These are phyloP conservation scores for Plusia festucae DNA, from an alignment of 2,888 invertebrate genomes.

Conservation along the genomic window DNA sequence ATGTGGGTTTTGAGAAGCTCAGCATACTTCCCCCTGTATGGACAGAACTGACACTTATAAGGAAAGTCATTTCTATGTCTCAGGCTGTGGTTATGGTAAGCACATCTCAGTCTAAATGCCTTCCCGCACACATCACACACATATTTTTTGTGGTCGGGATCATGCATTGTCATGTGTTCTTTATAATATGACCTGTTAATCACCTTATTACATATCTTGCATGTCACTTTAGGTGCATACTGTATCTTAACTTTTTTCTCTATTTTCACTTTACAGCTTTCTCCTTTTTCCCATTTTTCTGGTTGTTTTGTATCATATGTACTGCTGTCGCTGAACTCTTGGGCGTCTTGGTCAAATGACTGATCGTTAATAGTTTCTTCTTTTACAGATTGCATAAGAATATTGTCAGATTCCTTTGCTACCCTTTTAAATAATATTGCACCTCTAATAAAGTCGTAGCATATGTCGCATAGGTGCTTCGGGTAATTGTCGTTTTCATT, in stretches of 20 bases:
- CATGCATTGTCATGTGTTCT: conserved; percentile 73
- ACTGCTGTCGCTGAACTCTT: conserved; percentile 56
- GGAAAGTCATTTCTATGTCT: conserved; percentile 72
- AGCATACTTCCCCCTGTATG: conserved; percentile 69
- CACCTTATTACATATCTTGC: conserved; percentile 69
- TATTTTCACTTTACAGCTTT: conserved; percentile 38
- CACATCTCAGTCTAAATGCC: conserved; percentile 70
- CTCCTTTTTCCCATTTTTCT: conserved; percentile 48
- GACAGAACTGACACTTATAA: conserved; percentile 72
- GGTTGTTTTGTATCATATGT: conserved; percentile 48
- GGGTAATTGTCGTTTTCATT: conserved; percentile 70
- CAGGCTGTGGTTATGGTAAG: conserved; percentile 72
- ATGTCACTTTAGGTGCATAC: conserved; percentile 64
- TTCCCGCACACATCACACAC: conserved; percentile 78
- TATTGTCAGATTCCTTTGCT: conserved; percentile 69
- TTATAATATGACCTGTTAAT: conserved; percentile 71
- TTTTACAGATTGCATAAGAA: conserved; percentile 63
- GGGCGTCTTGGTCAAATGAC: conserved; percentile 40
- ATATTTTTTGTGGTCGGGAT: conserved; percentile 61
- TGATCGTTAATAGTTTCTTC: conserved; percentile 51
- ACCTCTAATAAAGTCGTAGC: conserved; percentile 72
- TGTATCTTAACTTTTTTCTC: conserved; percentile 59
- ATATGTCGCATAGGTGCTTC: conserved; percentile 72
- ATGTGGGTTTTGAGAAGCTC: conserved; percentile 73
- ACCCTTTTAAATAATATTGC: conserved; percentile 73